Conservation (phyloP, 2,113 vertebrate species). For the Ophiodon elongatus region DNA sequence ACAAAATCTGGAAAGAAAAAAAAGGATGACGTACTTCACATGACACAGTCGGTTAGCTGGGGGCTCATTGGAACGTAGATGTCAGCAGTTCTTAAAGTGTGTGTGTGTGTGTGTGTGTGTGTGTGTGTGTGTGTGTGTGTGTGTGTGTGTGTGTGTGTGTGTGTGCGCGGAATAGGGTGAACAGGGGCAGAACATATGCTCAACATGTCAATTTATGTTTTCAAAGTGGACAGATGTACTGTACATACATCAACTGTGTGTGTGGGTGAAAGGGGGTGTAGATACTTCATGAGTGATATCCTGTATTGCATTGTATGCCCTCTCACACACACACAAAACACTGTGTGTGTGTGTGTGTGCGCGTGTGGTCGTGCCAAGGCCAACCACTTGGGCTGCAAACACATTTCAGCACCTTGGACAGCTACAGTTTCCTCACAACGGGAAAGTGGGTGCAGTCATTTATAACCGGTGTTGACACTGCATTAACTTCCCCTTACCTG, state of each 20-base stretch:
- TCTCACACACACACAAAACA: too few relatives aligned
- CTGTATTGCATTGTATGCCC: background rate
- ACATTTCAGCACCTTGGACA: slow-evolving; percentile 68
- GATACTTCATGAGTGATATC: background rate
- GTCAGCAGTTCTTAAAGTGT: slow-evolving; percentile 11
- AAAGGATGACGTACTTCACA: background rate
- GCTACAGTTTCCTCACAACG: slow-evolving; percentile 41
- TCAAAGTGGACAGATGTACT: background rate
- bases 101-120: background rate
- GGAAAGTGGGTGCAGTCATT: slow-evolving; percentile 29
- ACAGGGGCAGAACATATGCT: slow-evolving; percentile 39
- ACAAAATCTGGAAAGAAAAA: background rate
- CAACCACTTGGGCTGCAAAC: slow-evolving; percentile 38
- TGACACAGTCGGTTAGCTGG: slow-evolving; percentile 17
- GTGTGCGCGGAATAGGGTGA: background rate
- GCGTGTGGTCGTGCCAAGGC: background rate
- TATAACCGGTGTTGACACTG: background rate
- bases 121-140: background rate
- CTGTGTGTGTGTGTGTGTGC: background rate
- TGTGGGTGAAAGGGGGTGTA: background rate
- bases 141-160: slow-evolving; percentile 5
- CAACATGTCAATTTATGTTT: slow-evolving; percentile 27
- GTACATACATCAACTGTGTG: background rate
- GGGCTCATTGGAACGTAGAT: background rate
- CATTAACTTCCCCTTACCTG: background rate